A percentile compares a stretch with the other conserved stretches of the same genome.
Conservation (phyloP, 2,888 invertebrate genomes). For the Melieria omissa region DNA sequence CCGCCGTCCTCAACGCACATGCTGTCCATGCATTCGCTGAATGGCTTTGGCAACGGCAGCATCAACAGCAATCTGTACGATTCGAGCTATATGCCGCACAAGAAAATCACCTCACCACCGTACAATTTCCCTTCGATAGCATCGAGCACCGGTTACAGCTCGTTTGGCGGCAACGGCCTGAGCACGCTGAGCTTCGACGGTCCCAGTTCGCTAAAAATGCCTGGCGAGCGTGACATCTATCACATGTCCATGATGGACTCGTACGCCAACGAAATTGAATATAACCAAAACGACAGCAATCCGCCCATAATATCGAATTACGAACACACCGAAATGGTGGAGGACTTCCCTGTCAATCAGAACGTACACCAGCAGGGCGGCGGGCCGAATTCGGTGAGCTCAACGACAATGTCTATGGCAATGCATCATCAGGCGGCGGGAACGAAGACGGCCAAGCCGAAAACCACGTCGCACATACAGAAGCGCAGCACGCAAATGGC, state of each 20-base stretch:
- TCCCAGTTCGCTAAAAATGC: slow-evolving; percentile 61
- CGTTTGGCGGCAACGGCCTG: slow-evolving; percentile 47
- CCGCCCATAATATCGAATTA: slow-evolving; percentile 63
- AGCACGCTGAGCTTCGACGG: slow-evolving; percentile 52
- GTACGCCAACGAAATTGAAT: slow-evolving; percentile 55
- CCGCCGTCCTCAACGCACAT: slow-evolving; percentile 32
- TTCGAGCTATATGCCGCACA: slow-evolving; percentile 38
- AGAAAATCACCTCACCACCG: slow-evolving; percentile 41
- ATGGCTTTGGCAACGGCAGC: slow-evolving; percentile 40
- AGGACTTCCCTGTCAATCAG: slow-evolving; percentile 66
- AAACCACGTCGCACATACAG: slow-evolving; percentile 56
- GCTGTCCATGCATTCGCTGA: slow-evolving; percentile 36
- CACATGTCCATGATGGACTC: slow-evolving; percentile 50
- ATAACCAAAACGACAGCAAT: slow-evolving; percentile 61
- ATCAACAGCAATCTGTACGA: slow-evolving; percentile 41
- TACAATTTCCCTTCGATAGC: slow-evolving; percentile 49
- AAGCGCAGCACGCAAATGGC: slow-evolving; percentile 57
- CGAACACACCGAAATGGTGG: slow-evolving; percentile 64
- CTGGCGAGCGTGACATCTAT: slow-evolving; percentile 60
- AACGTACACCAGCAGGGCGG: slow-evolving; percentile 51
- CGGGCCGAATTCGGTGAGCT: slow-evolving; percentile 45
- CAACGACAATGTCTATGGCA: slow-evolving; percentile 41
- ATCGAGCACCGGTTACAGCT: slow-evolving; percentile 46
- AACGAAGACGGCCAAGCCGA: slow-evolving; percentile 58
- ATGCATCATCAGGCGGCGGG: slow-evolving; percentile 42